Base-by-base conservation (phyloP, 2,888 invertebrate species). In the Seira sanloemensis region DNA sequence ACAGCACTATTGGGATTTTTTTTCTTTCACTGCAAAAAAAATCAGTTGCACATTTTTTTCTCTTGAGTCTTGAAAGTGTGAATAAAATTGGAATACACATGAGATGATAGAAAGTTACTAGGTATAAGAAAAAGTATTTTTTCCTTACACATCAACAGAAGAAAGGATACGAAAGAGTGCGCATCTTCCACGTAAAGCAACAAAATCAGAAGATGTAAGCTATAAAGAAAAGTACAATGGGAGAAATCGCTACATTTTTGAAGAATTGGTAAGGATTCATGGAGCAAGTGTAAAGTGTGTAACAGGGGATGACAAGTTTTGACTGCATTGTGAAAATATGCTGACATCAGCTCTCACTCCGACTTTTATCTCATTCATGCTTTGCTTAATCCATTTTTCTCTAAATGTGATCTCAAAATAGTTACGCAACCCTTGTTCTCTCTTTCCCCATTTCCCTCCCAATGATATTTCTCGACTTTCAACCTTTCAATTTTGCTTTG, bases 361-460 rank as follows among this genome's bases (percentile, higher is more conserved):
- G 72, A 81, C 78, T 84, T 87, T 87, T 87, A 87, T 87, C 87
- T 84, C 86, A 85, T 87, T 87, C 86, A 87, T 86, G 87, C 87
- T 86, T 86, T 82, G 87, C 86, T 87, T 87, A 86, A 87, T 86
- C 87, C 86, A 87, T 87, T 86, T 86, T 86, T 78, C 81, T 78
- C 78, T 54, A 81, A 75, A 69, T 81, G 81, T 74, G 81, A 75
- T 81, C 78, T 54, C 27, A 27, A 27, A 50, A 69, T 19, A 37
- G 18, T 66, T 24, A 65, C 21, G 27, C 50, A 16, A 16, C n/a
- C 19, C 66, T 46, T 23, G 12, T 27, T 16, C 72, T 50, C 73
- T 54, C 65, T 68, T 71, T 58, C 50, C 25, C 71, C 21, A 62
- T 21, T 50, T 58, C 65, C 46, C 46, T 67, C 66, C 46, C 27